Base-by-base conservation (phyloP, 2,113 vertebrate species). In the Chaenocephalus aceratus region DNA sequence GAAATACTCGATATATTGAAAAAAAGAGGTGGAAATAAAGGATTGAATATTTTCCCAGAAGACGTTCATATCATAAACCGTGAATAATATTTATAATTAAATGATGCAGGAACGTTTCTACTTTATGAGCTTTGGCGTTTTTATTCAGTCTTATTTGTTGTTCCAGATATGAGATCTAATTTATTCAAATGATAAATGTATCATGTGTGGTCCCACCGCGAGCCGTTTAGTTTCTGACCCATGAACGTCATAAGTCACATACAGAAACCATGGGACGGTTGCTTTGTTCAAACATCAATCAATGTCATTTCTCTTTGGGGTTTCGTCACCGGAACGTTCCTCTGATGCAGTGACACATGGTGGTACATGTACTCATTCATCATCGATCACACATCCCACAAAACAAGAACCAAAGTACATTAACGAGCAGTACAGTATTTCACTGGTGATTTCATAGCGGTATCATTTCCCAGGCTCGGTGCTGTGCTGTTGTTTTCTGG, bases 211-310 rank as follows among this genome's bases (percentile, higher is more conserved):
- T 51, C 58, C n/a, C 59, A 62, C 58, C 36, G 1, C 66, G 46
- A 78, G 66, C 23, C 57, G 68, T 67, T 63, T 11, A n/a, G 18
- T 69, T 21, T 68, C 10, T 75, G 68, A 61, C 67, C 61, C 60
- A 49, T 60, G 41, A 72, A 53, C 64, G 21, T 73, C 41, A 46
- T 13, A 64, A 69, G 46, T 62, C 1, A 5, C 68, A 69, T 57
- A 57, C 48, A 74, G 49, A n/a, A 72, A 45, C 52, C 51, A 70
- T 67, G 74, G 26, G 54, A 54, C 8, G 6, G 13, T 70, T 76
- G 68, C 3, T 89, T 79, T 72, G 45, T 57, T 36, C 71, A 57
- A 73, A 41, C 61, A 69, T 76, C 18, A 61, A 7, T 48, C 46
- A 57, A 48, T 75, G 52, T 10, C 0, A 57, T 59, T 67, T 60